Evolutionary conservation across 2,888 invertebrate genomes (phyloP), one percentile per base, ranked within the genome.

Genomic region (Epistrophella euchroma): DNA sequence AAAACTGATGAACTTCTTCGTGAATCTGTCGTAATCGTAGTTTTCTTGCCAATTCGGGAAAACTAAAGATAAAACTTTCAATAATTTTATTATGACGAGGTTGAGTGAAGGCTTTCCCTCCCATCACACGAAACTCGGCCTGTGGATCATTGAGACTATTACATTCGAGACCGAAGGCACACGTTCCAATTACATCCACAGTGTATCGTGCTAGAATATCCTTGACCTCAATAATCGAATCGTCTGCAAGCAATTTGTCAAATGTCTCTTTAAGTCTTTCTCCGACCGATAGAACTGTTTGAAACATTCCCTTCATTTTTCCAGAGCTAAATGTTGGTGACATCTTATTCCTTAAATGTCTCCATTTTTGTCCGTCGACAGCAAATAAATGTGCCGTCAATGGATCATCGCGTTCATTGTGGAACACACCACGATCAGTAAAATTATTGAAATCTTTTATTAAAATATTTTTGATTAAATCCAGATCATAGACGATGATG

Each of bases 121-220:
- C 91, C 88, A 91, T 90, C 0, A 37, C 68, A 0, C 91, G 90
- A 74, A 93, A 93, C 7, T 92, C 91, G 1, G 92, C 90, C 60
- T 92, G 87, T 0, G 92, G 91, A 88, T 93, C 89, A 4, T 90
- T 89, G 45, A 93, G 90, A 19, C 92, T 92, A 76, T 93, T 93
- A 82, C 93, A 92, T 13, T 93, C 92, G 1, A 93, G 89, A 0
- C 93, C 94, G 88, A 94, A 94, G 6, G 93, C 93, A 88, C 93
- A 93, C 0, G 90, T 90, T 6, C 93, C 93, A 56, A 94, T 93
- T 0, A 94, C 93, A 88, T 94, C 94, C 3, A 93, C 92, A 0
- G 94, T 93, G 73, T 92, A 94, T 32, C 93, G 91, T 0, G 92
- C 92, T 35, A 92, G 88, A 2, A 93, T 70, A 15, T 93, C 93